Base-by-base conservation (phyloP, 2,113 vertebrate genomes). In the Dicentrarchus labrax region DNA sequence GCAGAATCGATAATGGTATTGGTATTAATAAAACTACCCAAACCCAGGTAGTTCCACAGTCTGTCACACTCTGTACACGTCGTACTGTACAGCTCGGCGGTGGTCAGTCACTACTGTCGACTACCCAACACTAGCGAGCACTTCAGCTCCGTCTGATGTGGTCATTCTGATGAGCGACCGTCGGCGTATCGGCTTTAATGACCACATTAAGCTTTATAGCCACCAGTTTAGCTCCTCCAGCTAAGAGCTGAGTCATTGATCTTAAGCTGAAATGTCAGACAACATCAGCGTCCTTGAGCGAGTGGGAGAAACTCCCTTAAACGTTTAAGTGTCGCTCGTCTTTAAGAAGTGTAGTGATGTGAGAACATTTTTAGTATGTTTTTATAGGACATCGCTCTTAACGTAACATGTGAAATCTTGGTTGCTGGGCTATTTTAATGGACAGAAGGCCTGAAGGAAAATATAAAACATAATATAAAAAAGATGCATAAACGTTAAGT, bases 141-240 rank as follows among this genome's bases (percentile, higher is more conserved):
- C n/a, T 60, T 43, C n/a, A 48, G 22, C 62, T 53, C 67, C 21
- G 24, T n/a, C 72, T 57, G 62, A 64, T 69, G 71, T 79, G 82
- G 72, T 82, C 72, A 56, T 82, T 86, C 6, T 82, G 76, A 89
- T 83, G 88, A 88, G 71, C 30, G 53, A 56, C 82, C n/a, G 82
- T 67, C 53, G 21, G 22, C 59, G 45, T 51, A 62, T 57, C 39
- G 36, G 30, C 81, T 83, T 89, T 89, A 91, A 93, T 80, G 82
- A 71, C 0, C 79, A 82, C 86, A 87, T 93, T 91, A 91, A 89
- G 73, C 85, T 92, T 90, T 85, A 84, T 30, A 41, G 82, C 53
- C 64, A 9, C 80, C 78, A 24, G 83, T 85, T 90, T 4, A 89
- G 84, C 82, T 91, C 64, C 77, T 76, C 62, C 62, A 17, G 78